Base-by-base conservation (phyloP, 2,888 invertebrate species). In the Minunthozetes semirufus region DNA sequence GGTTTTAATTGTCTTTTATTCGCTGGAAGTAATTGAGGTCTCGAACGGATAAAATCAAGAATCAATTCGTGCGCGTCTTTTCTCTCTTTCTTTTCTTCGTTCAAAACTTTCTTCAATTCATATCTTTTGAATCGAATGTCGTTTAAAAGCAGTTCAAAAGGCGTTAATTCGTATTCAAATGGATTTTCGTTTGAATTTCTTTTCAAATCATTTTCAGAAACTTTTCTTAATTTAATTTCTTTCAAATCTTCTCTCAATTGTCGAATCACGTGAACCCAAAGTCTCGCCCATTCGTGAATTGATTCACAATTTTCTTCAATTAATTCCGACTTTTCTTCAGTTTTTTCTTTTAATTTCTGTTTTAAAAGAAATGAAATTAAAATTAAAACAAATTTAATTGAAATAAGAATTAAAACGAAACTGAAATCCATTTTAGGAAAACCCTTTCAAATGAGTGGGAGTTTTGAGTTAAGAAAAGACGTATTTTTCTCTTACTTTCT, bases 51-150 rank as follows among this genome's bases (percentile, higher is more conserved):
- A 86, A 96, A 97, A 83, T 97, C 95, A 82, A 97, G 88, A 82
- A 96, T 96, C 84, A 96, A 88, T 76, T 92, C 92, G 83, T 95
- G 95, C 33, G 95, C 95, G 85, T 95, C 94, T 85, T 94, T 94
- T 84, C 92, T 93, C 75, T 94, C 90, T 83, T 90, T 83, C 72
- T 84, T 85, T 0, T 88, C 87, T 83, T 89, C 88, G 71, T 92
- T 92, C 82, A 92, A 91, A 46, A 84, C 82, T 86, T 94, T 94
- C 82, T 91, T 89, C 80, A 96, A 86, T 81, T 90, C 92, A 85
- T 93, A 96, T 82, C 94, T 85, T 82, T 92, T 88, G 77, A 92
- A 89, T 80, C 94, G 87, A 81, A 97, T 96, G 82, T 97, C 96
- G 82, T 95, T 93, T 91, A 97, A 93, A 75, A 97, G 87, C 81